A percentile compares a stretch with the other conserved stretches of the same genome.
Evolutionary conservation across 2,888 invertebrate species (phyloP).

Genomic region (Willowsia nigromaculata): DNA sequence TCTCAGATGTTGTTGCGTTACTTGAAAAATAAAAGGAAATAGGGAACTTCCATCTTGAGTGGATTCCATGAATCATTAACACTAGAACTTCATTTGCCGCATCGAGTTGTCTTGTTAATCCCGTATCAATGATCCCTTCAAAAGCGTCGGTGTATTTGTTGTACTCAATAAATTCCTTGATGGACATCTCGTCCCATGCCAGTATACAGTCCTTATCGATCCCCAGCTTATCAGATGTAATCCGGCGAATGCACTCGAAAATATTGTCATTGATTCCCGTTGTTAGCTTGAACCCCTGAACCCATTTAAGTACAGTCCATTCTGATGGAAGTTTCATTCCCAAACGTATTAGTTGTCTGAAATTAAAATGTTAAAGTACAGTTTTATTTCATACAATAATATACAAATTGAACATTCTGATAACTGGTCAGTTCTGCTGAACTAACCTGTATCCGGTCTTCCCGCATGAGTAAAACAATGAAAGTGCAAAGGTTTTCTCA

Average conservation of each 20-base stretch:
- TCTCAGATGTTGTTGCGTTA: not conserved
- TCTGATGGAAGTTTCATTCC: slow-evolving; percentile 18
- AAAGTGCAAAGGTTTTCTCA: not conserved
- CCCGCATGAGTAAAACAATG: not conserved
- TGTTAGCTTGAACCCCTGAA: not conserved
- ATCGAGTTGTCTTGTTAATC: not conserved
- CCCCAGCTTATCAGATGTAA: not conserved
- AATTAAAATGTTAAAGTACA: too few relatives aligned
- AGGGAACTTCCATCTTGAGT: slow-evolving; percentile 41
- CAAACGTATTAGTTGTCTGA: not conserved
- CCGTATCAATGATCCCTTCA: slow-evolving; percentile 46
- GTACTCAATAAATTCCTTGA: slow-evolving; percentile 47
- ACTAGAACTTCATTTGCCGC: slow-evolving; percentile 42
- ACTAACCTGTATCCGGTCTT: not conserved
- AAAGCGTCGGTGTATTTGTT: slow-evolving; percentile 37
- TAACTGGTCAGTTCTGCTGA: not conserved
- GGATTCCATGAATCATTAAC: slow-evolving; percentile 45
- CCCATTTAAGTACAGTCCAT: not conserved
- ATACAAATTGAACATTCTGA: not conserved
- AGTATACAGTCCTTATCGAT: slow-evolving; percentile 48
- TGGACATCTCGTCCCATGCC: slow-evolving; percentile 60
- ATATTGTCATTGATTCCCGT: slow-evolving; percentile 1
- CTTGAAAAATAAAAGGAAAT: slow-evolving; percentile 38
- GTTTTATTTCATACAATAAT: not conserved
- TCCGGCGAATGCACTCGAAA: not conserved